Evolutionary conservation across 2,888 invertebrate species (phyloP).

Genomic region (Nowickia ferox): DNA sequence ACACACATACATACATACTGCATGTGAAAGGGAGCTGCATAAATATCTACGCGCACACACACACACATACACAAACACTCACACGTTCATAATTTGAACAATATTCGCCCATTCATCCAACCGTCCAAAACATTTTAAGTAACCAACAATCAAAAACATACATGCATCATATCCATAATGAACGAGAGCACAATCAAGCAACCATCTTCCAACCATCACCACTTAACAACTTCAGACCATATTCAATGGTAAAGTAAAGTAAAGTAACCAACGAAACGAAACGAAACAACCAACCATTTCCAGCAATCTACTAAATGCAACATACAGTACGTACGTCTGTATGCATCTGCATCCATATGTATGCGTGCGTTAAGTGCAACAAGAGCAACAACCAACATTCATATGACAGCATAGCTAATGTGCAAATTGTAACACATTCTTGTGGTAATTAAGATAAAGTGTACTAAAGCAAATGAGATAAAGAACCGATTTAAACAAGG

Average conservation of each 20-base stretch:
- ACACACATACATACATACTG: not conserved
- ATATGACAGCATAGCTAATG: constrained; percentile 68
- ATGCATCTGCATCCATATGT: not conserved
- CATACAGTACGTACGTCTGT: not conserved
- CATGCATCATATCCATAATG: constrained; percentile 3
- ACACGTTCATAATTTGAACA: not conserved
- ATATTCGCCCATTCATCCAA: constrained; percentile 1
- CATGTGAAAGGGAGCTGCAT: constrained; percentile 24
- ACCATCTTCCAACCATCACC: constrained; percentile 5
- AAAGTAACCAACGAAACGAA: constrained; percentile 20
- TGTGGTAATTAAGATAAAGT: constrained; percentile 72
- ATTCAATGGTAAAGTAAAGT: not conserved
- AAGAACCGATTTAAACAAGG: constrained; percentile 65
- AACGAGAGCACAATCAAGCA: constrained; percentile 7
- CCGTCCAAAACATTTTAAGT: constrained; percentile 24
- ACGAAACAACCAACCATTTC: constrained; percentile 29
- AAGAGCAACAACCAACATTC: constrained; percentile 3
- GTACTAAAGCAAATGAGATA: constrained; percentile 70
- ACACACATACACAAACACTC: not conserved
- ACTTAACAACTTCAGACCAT: constrained; percentile 3
- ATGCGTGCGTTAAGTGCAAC: constrained; percentile 29
- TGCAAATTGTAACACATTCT: constrained; percentile 72
- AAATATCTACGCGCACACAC: not conserved
- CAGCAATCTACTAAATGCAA: not conserved
- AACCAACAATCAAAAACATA: constrained; percentile 41